phyloP scores from a whole-genome alignment of 2,113 vertebrate species.

The Mormoops blainvillei region DNA sequence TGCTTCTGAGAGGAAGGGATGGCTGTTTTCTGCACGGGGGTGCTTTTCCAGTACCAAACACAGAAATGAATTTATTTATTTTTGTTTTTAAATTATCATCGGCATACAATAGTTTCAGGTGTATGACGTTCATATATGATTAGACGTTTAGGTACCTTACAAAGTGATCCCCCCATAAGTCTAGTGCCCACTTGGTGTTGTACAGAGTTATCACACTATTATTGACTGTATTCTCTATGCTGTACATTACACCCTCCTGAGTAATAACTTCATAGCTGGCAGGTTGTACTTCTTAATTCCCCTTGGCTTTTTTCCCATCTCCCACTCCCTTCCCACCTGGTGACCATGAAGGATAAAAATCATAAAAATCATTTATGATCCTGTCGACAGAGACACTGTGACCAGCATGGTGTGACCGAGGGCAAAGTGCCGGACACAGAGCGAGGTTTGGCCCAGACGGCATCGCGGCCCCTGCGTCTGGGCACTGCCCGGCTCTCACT shows the following conservation, averaged over 20 bases:
- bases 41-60: neutral
- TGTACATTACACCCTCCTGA: neutral
- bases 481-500: neutral
- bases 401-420: rapidly evolving
- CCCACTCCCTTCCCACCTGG: neutral
- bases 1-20: neutral
- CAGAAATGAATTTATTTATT: neutral
- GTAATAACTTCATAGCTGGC: neutral
- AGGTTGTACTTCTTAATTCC: neutral
- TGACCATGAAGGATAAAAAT: neutral
- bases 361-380: neutral
- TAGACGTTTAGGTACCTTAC: neutral
- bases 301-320: neutral
- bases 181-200: neutral
- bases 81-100: neutral
- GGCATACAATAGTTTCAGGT: neutral
- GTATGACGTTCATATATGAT: neutral
- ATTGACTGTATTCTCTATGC: neutral
- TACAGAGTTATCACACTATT: too few species aligned
- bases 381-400: neutral
- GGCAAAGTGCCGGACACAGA: rapidly evolving
- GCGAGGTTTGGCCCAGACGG: rapidly evolving
- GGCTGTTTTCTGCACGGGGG: neutral
- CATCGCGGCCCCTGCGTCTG: rapidly evolving
- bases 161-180: neutral